phyloP scores from a whole-genome alignment of 2,888 invertebrate species.

The Lasius platythorax region DNA sequence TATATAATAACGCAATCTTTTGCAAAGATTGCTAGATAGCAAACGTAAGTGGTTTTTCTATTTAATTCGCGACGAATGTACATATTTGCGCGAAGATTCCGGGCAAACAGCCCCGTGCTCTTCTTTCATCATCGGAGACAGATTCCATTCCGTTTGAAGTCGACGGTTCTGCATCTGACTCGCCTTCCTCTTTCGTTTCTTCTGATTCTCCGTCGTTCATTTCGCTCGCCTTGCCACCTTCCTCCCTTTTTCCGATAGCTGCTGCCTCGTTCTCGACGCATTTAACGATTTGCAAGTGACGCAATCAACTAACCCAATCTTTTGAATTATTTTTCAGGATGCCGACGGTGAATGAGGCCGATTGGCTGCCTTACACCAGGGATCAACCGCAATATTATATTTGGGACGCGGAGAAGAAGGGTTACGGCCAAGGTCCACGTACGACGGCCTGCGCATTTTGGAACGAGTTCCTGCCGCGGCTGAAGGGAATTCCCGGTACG shows the following conservation, averaged over 20 bases:
- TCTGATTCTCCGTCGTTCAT: conserved; percentile 8
- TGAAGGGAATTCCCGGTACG: conserved; percentile 91
- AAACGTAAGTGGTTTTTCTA: neutral
- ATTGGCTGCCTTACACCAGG: conserved; percentile 96
- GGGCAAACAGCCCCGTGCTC: neutral
- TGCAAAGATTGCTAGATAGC: neutral
- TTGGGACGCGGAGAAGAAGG: conserved; percentile 93
- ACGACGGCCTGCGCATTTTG: conserved; percentile 97
- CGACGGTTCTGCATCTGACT: conserved; percentile 29
- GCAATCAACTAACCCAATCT: neutral
- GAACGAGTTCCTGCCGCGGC: conserved; percentile 97
- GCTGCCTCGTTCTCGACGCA: neutral
- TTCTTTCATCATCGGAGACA: conserved; percentile 14
- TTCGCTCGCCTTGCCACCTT: neutral
- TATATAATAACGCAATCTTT: neutral
- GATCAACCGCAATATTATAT: conserved; percentile 96
- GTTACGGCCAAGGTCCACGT: conserved; percentile 91
- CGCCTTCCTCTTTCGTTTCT: conserved; percentile 21
- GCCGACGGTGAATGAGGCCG: conserved; percentile 89
- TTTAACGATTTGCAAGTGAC: neutral
- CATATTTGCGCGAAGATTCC: neutral
- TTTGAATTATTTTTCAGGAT: conserved; percentile 82
- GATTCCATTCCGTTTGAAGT: conserved; percentile 36
- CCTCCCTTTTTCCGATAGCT: neutral
- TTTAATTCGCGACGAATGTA: neutral